phyloP scores from a whole-genome alignment of 2,888 invertebrate genomes.

The Athrips mouffetella region DNA sequence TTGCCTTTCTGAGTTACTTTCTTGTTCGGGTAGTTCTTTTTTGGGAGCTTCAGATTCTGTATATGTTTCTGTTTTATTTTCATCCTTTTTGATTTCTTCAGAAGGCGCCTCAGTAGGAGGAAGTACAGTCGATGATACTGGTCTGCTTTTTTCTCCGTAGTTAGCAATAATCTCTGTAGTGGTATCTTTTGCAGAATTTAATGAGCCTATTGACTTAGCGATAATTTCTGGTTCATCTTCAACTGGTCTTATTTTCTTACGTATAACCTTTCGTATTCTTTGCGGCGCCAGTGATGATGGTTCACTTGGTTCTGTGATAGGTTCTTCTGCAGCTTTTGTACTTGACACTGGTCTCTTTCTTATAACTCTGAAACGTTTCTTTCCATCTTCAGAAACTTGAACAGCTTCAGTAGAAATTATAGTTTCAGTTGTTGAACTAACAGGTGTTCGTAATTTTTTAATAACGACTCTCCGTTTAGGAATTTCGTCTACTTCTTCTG shows the following conservation, averaged over 20 bases:
- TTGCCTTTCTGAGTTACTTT: slow-evolving; percentile 18
- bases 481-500: slow-evolving; percentile 28
- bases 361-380: slow-evolving; percentile 56
- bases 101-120: not conserved
- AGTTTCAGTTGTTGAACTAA: slow-evolving; percentile 33
- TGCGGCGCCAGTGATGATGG: slow-evolving; percentile 34
- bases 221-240: slow-evolving; percentile 47
- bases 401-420: slow-evolving; percentile 43
- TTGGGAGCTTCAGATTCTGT: slow-evolving; percentile 23
- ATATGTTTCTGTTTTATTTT: slow-evolving; percentile 19
- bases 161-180: slow-evolving; percentile 46
- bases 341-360: slow-evolving; percentile 55
- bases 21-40: slow-evolving; percentile 20
- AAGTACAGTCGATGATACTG: slow-evolving; percentile 14
- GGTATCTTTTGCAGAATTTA: slow-evolving; percentile 38
- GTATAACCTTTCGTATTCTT: slow-evolving; percentile 60
- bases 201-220: slow-evolving; percentile 42
- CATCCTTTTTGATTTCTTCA: slow-evolving; percentile 9
- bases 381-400: slow-evolving; percentile 47
- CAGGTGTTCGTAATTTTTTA: slow-evolving; percentile 46
- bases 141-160: slow-evolving; percentile 60
- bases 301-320: slow-evolving; percentile 30
- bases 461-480: slow-evolving; percentile 47
- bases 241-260: slow-evolving; percentile 54
- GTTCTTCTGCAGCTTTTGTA: slow-evolving; percentile 29